These are phyloP conservation scores for Stegastes partitus DNA, from an alignment of 2,113 vertebrate genomes.

Conservation along the genomic window DNA sequence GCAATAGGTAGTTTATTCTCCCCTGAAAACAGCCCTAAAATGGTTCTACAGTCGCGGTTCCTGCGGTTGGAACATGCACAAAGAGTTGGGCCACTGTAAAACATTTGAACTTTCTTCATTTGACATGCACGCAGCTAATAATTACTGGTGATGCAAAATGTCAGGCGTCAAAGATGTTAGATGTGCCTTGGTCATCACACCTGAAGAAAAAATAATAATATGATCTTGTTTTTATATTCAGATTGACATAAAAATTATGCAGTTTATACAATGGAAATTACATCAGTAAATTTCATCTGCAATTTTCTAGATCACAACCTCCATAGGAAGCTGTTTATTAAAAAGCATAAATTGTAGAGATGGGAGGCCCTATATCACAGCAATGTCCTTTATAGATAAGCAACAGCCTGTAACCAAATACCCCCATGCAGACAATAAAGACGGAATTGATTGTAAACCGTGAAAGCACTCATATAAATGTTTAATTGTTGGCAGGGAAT, in stretches of 20 bases:
- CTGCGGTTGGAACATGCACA: too few species aligned
- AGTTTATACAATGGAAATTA: too few species aligned
- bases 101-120: too few species aligned
- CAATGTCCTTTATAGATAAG: conserved; percentile 13
- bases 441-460: conserved; percentile 21
- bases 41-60: too few species aligned
- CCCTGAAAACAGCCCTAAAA: too few species aligned
- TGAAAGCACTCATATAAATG: conserved; percentile 7
- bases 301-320: background rate
- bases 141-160: background rate
- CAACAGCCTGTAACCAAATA: conserved; percentile 14
- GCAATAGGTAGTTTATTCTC: too few species aligned
- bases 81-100: too few species aligned
- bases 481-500: conserved; percentile 30
- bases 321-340: background rate
- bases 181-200: background rate
- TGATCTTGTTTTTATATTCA: background rate
- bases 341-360: background rate
- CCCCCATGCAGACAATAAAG: conserved; percentile 1
- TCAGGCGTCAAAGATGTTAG: background rate
- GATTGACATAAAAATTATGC: background rate
- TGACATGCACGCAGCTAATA: background rate
- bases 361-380: background rate
- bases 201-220: too few species aligned
- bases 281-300: background rate